Conservation (phyloP, 2,888 invertebrate genomes). For the Gasteruption jaculator region DNA sequence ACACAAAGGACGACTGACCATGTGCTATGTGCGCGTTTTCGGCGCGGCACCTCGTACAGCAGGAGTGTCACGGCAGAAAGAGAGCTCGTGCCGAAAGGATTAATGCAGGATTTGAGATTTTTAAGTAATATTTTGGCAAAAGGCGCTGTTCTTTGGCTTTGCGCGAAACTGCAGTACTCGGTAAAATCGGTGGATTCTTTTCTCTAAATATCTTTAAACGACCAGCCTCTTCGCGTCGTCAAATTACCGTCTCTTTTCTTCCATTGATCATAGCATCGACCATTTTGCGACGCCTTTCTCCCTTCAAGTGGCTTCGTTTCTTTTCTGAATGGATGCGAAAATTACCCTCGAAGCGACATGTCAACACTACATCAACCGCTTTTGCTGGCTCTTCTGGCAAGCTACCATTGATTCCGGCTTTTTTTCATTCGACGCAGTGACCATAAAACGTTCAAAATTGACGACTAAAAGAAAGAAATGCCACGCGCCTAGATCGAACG, state of each 20-base stretch:
- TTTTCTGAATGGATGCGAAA: conserved; percentile 1
- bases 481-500: too few species aligned
- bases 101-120: not conserved
- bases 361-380: conserved; percentile 9
- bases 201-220: conserved; percentile 3
- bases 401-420: conserved; percentile 6
- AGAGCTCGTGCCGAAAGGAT: too few species aligned
- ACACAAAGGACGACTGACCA: too few species aligned
- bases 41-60: too few species aligned
- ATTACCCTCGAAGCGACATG: conserved; percentile 4
- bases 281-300: conserved; percentile 2
- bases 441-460: conserved; percentile 7
- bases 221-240: conserved; percentile 5
- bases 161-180: conserved; percentile 1
- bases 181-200: conserved; percentile 2
- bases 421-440: conserved; percentile 12
- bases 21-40: too few species aligned
- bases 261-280: conserved; percentile 14
- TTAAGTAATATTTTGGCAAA: not conserved
- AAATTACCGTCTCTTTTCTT: conserved; percentile 9
- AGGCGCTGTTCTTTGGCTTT: conserved; percentile 10
- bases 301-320: conserved; percentile 14
- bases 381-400: conserved; percentile 13
- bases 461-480: too few species aligned
- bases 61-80: too few species aligned